Evolutionary conservation across 2,797 vertebrate genomes (phyloP), one percentile per base, ranked within the genome.

Genomic region (Clarias pachynema): DNA sequence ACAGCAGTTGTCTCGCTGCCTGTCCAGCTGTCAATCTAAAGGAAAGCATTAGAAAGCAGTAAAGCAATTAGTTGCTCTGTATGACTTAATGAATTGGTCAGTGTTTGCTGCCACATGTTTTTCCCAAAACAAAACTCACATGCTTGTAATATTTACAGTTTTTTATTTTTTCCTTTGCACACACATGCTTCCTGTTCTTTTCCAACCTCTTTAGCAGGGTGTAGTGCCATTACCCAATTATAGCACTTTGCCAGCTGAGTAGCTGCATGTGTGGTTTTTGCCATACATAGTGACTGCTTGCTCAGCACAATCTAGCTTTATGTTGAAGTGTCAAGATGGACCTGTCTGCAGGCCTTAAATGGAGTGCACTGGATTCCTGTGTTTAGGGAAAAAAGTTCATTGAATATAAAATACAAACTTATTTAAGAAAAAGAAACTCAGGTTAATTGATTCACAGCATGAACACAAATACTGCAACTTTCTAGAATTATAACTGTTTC

Each of bases 281-380:
- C 94, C 89, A 84, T 92, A 94, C 77, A 92, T 93, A 95, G 95
- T 90, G 93, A 78, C 88, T 92, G 88, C 94, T 92, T 74, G 90
- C 84, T 95, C 94, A 96, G 95, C 93, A 90, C 40, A 73, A 92
- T 95, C 92, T 90, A 87, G 72, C 75, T 91, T 93, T 89, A 1
- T 31, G 87, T 82, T 79, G 88, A 90, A 90, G 92, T 90, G 89
- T 18, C 60, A 6, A 4, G 44, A 62, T 83, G 72, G 59, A 74
- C 34, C 77, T 60, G 40, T n/a, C 16, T 18, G 49, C 78, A n/a
- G 29, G 44, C 82, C 69, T 80, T 84, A 84, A 80, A 84, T 84
- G 82, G 85, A 22, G 26, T 62, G 10, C n/a, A 3, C 44, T 57
- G 40, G 31, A 57, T 75, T 65, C 24, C 44, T 73, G 40, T 53